Conservation (phyloP, 2,888 invertebrate genomes). For the Globia sparganii region DNA sequence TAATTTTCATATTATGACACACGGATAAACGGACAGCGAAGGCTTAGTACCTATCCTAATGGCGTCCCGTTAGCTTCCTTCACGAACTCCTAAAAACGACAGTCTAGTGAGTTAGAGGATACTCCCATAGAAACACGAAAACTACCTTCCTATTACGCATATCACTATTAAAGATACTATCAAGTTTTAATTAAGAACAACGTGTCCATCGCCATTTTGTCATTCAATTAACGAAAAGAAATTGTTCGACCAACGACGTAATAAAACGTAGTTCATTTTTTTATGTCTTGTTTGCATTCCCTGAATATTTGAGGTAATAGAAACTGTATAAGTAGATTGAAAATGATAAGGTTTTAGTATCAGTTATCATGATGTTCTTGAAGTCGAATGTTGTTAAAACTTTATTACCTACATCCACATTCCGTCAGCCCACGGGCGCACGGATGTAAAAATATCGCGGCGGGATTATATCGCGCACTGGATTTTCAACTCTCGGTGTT, state of each 20-base stretch:
- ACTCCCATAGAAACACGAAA: neutral
- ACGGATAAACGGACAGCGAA: neutral
- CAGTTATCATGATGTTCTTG: neutral
- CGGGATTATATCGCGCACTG: no score
- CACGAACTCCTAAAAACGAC: neutral
- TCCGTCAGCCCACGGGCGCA: no score
- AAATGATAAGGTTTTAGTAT: slow-evolving; percentile 29
- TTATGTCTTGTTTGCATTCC: slow-evolving; percentile 42
- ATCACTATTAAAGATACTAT: slow-evolving; percentile 33
- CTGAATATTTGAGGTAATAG: slow-evolving; percentile 44
- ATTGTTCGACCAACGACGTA: slow-evolving; percentile 31
- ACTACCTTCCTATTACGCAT: slow-evolving; percentile 9
- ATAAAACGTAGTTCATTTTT: slow-evolving; percentile 50
- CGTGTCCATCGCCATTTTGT: slow-evolving; percentile 19
- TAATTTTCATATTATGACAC: neutral
- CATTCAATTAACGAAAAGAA: slow-evolving; percentile 58
- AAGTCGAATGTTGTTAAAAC: neutral
- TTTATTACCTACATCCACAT: neutral
- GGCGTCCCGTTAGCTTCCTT: no score
- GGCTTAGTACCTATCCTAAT: neutral
- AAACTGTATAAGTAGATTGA: neutral
- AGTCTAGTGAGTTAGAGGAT: neutral
- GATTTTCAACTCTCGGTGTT: no score
- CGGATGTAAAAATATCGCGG: no score
- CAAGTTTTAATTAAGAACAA: slow-evolving; percentile 57